Percentiles rank a stretch among this genome's conserved stretches.
Evolutionary conservation across 2,888 invertebrate species (phyloP).

Genomic region (Lycia hirtaria): DNA sequence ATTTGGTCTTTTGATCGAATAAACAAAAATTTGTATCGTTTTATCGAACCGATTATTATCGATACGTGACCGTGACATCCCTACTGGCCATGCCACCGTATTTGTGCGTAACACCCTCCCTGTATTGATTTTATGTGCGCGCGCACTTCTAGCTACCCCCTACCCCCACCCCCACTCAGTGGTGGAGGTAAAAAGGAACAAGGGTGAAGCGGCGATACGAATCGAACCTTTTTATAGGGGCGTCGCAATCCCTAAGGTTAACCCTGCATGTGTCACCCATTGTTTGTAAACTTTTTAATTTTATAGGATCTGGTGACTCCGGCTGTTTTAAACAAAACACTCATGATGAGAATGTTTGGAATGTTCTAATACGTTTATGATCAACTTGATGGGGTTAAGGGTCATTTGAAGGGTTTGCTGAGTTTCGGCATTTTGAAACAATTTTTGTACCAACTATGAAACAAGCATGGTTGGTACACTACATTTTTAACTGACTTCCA

Average conservation of each 20-base stretch:
- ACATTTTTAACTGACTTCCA: no score
- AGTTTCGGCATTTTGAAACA: neutral
- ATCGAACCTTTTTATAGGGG: constrained; percentile 81
- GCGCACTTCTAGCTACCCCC: constrained; percentile 62
- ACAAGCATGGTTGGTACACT: no score
- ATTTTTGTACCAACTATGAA: no score
- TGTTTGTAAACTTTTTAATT: constrained; percentile 52
- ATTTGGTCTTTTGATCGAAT: neutral
- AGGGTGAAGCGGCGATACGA: constrained; percentile 76
- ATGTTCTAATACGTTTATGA: constrained; percentile 5
- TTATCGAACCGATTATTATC: constrained; percentile 51
- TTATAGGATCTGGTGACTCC: constrained; percentile 14
- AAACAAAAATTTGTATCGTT: constrained; percentile 20
- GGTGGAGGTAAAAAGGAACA: constrained; percentile 65
- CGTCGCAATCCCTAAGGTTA: constrained; percentile 77
- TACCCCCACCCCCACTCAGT: constrained; percentile 43
- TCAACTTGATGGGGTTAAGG: neutral
- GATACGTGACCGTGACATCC: constrained; percentile 75
- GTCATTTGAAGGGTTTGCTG: neutral
- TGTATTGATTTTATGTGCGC: constrained; percentile 84
- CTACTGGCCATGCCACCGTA: constrained; percentile 64
- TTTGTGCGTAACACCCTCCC: constrained; percentile 77
- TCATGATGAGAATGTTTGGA: constrained; percentile 13
- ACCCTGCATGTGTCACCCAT: constrained; percentile 66
- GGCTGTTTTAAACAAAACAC: constrained; percentile 19